A percentile compares a stretch with the other conserved stretches of the same genome.
Evolutionary conservation across 2,113 vertebrate genomes (phyloP).

Genomic region (Carollia perspicillata): DNA sequence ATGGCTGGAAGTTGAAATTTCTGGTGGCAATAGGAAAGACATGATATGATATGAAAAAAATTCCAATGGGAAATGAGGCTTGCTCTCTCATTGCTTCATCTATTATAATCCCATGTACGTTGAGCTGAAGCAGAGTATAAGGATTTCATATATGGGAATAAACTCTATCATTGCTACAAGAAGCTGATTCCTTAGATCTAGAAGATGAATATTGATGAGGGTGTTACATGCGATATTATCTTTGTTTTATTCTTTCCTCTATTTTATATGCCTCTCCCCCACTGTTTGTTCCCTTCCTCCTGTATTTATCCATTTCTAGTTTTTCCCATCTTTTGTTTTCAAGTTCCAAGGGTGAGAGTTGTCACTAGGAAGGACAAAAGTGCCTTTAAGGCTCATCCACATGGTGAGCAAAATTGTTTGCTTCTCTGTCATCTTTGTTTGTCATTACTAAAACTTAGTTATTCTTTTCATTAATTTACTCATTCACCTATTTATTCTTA

Average conservation of each 20-base stretch:
- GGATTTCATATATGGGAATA: not conserved
- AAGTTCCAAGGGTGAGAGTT: not conserved
- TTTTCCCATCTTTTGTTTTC: not conserved
- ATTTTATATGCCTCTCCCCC: not conserved
- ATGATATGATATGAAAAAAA: not conserved
- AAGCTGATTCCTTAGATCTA: slow-evolving; percentile 2
- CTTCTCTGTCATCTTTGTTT: not conserved
- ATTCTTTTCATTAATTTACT: not conserved
- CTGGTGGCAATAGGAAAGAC: not conserved
- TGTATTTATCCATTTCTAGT: not conserved
- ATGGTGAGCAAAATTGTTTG: not conserved
- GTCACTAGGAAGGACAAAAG: not conserved
- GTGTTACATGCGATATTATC: not conserved
- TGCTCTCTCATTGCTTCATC: not conserved
- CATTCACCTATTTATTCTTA: not conserved
- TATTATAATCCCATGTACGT: accelerated
- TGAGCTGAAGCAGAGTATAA: slow-evolving; percentile 13
- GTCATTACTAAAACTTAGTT: not conserved
- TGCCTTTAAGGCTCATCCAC: not conserved
- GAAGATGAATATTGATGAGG: not conserved
- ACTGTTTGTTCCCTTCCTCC: not conserved
- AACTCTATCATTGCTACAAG: not conserved
- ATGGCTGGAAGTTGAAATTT: slow-evolving; percentile 12
- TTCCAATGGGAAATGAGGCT: not conserved
- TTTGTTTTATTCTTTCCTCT: not conserved